A percentile compares a stretch with the other conserved stretches of the same genome.
These are phyloP conservation scores for Scaptodrosophila lebanonensis DNA, from an alignment of 1,140 invertebrate species.

Conservation along the genomic window DNA sequence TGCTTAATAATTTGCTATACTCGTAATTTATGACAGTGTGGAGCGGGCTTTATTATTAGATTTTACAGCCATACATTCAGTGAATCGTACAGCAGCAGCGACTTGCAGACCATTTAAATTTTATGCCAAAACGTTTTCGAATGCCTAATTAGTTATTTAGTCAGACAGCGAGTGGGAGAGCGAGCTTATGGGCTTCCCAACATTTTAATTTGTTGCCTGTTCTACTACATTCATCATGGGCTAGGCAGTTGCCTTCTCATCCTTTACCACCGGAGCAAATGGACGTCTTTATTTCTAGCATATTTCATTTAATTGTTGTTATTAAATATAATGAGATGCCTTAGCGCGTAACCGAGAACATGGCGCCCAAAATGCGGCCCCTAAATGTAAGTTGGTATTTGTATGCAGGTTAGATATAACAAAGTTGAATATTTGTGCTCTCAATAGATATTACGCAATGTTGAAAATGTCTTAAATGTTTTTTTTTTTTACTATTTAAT, in stretches of 20 bases:
- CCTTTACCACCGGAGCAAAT: background rate
- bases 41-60: conserved; percentile 58
- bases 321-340: conserved; percentile 24
- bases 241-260: conserved; percentile 2
- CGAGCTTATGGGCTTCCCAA: too few relatives aligned
- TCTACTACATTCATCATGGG: background rate
- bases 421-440: too few relatives aligned
- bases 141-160: conserved; percentile 63
- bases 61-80: conserved; percentile 16
- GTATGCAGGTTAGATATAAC: too few relatives aligned
- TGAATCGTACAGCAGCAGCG: conserved; percentile 15
- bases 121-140: conserved; percentile 65
- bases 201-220: background rate
- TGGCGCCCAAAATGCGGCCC: too few relatives aligned
- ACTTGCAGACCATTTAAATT: conserved; percentile 54
- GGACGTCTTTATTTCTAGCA: conserved; percentile 18
- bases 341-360: too few relatives aligned
- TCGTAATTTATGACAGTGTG: conserved; percentile 59
- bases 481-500: background rate
- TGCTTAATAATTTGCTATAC: conserved; percentile 64
- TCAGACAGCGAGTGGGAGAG: conserved; percentile 2
- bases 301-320: conserved; percentile 46
- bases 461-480: background rate
- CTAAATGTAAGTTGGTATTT: too few relatives aligned
- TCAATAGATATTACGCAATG: too few relatives aligned